Evolutionary conservation across 2,888 invertebrate genomes (phyloP), one percentile per base, ranked within the genome.

Genomic region (Lampropteryx suffumata): DNA sequence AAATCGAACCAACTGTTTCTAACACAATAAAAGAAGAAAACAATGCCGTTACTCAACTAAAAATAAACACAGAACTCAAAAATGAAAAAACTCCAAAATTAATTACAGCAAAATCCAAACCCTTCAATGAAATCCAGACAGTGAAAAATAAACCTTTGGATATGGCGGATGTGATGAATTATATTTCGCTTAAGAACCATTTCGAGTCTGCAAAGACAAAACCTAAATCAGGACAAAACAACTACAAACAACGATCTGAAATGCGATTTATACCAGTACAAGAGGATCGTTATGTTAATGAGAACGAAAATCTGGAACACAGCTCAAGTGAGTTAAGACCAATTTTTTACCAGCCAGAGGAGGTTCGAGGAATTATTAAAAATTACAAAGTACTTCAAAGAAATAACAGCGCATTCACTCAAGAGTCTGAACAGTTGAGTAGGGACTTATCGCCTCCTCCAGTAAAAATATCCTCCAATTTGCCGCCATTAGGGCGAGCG

Each of bases 321-420:
- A 64, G 59, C 32, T 59, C 55, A n/a, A 71, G 73, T 52, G 64
- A 69, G 47, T 65, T 67, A 39, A 71, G 67, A 42, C 63, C 64
- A 17, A 70, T 71, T 61, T 63, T 65, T 40, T 74, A 82, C 30
- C 73, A 77, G 33, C 73, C 77, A 45, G 78, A 80, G 47, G 86
- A 85, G 66, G 61, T 86, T 35, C 71, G 76, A 6, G 87, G 88
- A 5, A 71, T 78, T 12, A 82, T 89, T 13, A 90, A 84, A 69
- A 90, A 87, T 61, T 90, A 90, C 51, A 90, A 90, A 72, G 79
- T 87, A 12, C 65, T 90, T 53, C 85, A 87, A 59, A 71, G 89
- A 41, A 84, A 83, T 55, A 78, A 78, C 50, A 76, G 71, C 53
- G 63, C 64, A 28, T 71, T 70, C 17, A 76, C 73, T 27, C 68